Conservation (phyloP, 2,797 vertebrate genomes). For the Helarctos malayanus region DNA sequence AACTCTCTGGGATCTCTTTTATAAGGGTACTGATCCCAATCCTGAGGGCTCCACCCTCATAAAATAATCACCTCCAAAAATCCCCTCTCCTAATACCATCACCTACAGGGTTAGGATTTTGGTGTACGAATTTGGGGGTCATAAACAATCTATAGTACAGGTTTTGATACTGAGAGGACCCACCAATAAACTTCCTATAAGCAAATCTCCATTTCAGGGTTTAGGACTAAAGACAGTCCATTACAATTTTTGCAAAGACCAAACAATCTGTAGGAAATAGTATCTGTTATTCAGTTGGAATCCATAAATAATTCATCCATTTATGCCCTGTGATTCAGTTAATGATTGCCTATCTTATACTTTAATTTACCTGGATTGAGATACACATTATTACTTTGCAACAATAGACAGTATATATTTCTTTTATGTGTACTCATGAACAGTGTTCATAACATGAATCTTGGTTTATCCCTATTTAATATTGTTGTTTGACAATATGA, state of each 20-base stretch:
- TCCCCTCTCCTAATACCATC: not conserved
- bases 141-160: not conserved
- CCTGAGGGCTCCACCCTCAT: not conserved
- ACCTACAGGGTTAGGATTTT: not conserved
- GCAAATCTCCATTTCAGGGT: not conserved
- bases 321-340: not conserved
- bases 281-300: not conserved
- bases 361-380: not conserved
- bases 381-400: not conserved
- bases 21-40: not conserved
- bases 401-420: not conserved
- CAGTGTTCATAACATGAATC: not conserved
- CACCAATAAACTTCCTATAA: not conserved
- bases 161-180: not conserved
- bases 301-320: not conserved
- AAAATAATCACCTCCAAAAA: not conserved
- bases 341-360: not conserved
- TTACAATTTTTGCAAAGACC: not conserved
- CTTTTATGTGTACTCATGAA: not conserved
- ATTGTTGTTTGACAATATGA: not conserved
- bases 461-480: not conserved
- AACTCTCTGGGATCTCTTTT: not conserved
- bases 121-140: not conserved
- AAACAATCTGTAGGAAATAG: not conserved
- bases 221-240: not conserved